Conservation (phyloP, 2,797 vertebrate species). For the Hybognathus amarus region DNA sequence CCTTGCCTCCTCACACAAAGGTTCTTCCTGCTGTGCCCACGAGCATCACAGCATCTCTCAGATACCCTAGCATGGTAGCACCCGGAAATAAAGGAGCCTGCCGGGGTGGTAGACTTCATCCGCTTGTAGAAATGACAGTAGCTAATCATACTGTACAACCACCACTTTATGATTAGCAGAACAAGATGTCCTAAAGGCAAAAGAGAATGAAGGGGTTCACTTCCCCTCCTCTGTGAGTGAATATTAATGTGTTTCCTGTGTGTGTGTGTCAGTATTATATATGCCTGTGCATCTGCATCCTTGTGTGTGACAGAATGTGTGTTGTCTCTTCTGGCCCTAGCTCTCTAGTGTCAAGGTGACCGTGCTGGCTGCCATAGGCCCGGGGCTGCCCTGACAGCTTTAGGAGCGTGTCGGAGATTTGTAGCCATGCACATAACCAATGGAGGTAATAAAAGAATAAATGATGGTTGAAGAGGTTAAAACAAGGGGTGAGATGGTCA, state of each 20-base stretch:
- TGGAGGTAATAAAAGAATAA: conserved; percentile 76
- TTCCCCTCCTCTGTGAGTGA: conserved; percentile 54
- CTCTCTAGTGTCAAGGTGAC: conserved; percentile 78
- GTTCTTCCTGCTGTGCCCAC: conserved; percentile 32
- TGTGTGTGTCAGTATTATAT: conserved; percentile 56
- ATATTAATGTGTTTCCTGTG: conserved; percentile 70
- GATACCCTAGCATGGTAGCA: conserved; percentile 41
- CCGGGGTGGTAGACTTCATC: conserved; percentile 21
- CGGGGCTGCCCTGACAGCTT: conserved; percentile 79
- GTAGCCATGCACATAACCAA: conserved; percentile 77
- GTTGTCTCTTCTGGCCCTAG: conserved; percentile 56
- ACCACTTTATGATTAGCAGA: conserved; percentile 60
- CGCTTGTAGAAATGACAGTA: conserved; percentile 18
- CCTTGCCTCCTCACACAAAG: conserved; percentile 28
- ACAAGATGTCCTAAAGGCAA: conserved; percentile 47
- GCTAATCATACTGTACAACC: conserved; percentile 25
- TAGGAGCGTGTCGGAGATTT: conserved; percentile 81
- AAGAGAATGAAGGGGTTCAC: conserved; percentile 46
- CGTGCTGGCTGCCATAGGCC: conserved; percentile 72
- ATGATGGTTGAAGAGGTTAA: conserved; percentile 82
- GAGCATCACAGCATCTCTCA: conserved; percentile 33
- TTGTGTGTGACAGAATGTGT: conserved; percentile 59
- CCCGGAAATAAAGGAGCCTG: not conserved
- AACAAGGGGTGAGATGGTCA: conserved; percentile 68
- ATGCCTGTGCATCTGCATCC: conserved; percentile 59